Conservation (phyloP, 2,797 vertebrate species). For the Lates japonicus region DNA sequence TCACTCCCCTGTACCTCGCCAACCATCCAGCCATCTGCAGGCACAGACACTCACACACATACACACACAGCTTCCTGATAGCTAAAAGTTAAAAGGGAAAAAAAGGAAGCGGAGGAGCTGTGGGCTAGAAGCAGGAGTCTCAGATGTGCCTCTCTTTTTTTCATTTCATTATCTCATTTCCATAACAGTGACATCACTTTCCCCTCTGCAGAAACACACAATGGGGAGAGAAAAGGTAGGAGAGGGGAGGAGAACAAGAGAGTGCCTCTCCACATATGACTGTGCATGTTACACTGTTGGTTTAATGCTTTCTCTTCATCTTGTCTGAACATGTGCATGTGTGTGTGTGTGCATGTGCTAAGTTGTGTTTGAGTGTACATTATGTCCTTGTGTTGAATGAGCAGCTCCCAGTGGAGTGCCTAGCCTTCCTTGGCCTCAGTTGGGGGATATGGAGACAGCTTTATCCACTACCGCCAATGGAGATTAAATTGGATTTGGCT, state of each 20-base stretch:
- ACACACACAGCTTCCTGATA: conserved; percentile 31
- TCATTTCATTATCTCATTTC: conserved; percentile 63
- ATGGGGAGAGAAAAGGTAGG: background rate
- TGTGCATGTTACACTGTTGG: conserved; percentile 35
- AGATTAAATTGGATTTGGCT: conserved; percentile 84
- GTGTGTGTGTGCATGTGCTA: conserved; percentile 19
- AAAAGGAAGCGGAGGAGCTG: conserved; percentile 37
- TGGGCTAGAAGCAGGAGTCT: conserved; percentile 52
- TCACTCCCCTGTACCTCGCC: conserved; percentile 24
- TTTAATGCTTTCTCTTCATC: conserved; percentile 22
- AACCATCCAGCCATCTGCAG: conserved; percentile 47
- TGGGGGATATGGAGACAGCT: conserved; percentile 67
- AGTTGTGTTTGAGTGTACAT: conserved; percentile 34
- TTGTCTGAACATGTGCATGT: background rate
- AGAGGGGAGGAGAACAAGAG: background rate
- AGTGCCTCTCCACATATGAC: background rate
- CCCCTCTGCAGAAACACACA: conserved; percentile 47
- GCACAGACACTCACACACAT: background rate
- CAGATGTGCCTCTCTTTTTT: conserved; percentile 51
- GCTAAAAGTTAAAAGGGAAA: conserved; percentile 2
- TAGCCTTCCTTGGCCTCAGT: conserved; percentile 59
- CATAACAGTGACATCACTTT: conserved; percentile 62
- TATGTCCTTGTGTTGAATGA: conserved; percentile 54
- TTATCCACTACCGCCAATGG: conserved; percentile 75
- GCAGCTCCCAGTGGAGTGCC: conserved; percentile 56